Base-by-base conservation (phyloP, 64 coral and sea anemone genomes). In the Dendrophyllia cribrosa region DNA sequence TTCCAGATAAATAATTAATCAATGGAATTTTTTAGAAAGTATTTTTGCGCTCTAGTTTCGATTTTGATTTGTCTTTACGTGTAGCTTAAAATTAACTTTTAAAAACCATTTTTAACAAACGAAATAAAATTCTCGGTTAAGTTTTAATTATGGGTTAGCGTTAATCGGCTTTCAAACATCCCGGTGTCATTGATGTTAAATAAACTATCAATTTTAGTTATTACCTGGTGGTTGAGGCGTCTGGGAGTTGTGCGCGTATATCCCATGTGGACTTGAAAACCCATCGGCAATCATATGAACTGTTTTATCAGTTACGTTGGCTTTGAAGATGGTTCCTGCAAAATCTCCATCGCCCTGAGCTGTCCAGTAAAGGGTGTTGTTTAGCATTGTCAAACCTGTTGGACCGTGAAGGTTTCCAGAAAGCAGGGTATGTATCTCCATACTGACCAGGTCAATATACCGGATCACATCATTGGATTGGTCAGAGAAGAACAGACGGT, bases 381-480 rank as follows among this genome's bases (percentile, higher is more conserved):
- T 51, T 1, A 51, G 13, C 11, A 84, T 66, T 46, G 45, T 21
- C 0, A 84, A 17, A 22, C 80, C 59, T 50, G 44, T 51, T 49
- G 61, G 62, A 22, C 45, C 17, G 11, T 68, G 61, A 84, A 84
- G 80, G 20, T 68, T 84, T n/a, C 80, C 80, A 5, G 80, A 84
- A 24, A 84, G 60, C 2, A 68, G 16, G 8, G 80, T 84, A 16
- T 68, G 62, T 16, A 68, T 51, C 44, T 20, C 26, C 43, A 51
- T 3, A 53, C 6, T 84, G 17, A 0, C 5, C 43, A 84, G 62
- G 24, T 84, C 45, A 13, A 84, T 67, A 17, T 84, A 84, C 19
- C 20, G 43, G 7, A 84, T 66, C 44, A 67, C 59, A 7, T 84
- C n/a, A 51, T 68, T 68, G 44, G 19, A 22, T 67, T 49, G 62